Evolutionary conservation across 2,888 invertebrate genomes (phyloP), one percentile per base, ranked within the genome.

Genomic region (Mantis religiosa): DNA sequence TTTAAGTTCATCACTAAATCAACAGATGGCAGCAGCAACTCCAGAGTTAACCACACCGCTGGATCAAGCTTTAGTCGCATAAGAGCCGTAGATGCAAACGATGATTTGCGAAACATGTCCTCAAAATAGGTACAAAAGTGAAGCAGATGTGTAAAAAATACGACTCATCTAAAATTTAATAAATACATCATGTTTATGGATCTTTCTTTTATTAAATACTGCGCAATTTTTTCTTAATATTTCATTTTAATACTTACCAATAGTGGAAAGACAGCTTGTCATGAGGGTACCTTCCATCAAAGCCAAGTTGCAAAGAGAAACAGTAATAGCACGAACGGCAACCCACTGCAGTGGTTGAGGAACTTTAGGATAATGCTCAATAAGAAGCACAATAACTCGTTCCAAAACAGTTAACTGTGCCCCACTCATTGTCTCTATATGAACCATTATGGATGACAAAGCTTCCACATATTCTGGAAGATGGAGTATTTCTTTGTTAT

Each of bases 401-500:
- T 93, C 93, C 3, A 95, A 91, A n/a, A 93, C 92, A 87, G 92
- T 92, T 15, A 95, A 92, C 90, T 94, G 94, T 85, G 93, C 92
- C 2, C 92, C 91, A 9, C 93, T 92, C 54, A 93, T 91, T 83
- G 92, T 91, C 2, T 92, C 91, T 30, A 93, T 91, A 87, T 94
- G 92, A 30, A 91, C 91, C 88, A 95, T 92, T 90, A 95, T 94
- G 91, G 93, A 92, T 0, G 95, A 94, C 28, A 95, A 91, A 9
- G 94, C 93, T 91, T 94, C 93, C 82, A 94, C 92, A 91, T 94
- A 95, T 91, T 94, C 93, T 1, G 94, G 94, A 84, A 95, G 92
- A 90, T 93, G 93, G 88, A 94, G 93, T 89, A 94, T 92, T 82
- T 93, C 92, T 28, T 30, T 81, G 14, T 92, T 92, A 7, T 91